Evolutionary conservation across 30 jellyfish, hydroid and myxozoan species (phyloP).

Genomic region (Aurelia sp.): DNA sequence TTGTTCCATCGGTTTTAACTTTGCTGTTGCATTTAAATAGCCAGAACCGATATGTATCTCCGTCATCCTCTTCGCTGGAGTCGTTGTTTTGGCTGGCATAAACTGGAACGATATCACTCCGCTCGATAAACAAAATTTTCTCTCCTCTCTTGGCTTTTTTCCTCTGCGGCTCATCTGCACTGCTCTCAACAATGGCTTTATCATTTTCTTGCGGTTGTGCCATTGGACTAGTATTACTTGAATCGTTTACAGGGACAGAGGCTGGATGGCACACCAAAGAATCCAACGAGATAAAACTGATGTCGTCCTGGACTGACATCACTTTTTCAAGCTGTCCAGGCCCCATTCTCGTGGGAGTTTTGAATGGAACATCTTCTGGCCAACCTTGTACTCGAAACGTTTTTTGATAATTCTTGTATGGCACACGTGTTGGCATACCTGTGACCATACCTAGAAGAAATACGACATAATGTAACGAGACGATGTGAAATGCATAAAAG

Average conservation of each 20-base stretch:
- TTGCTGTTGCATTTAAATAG: constrained; percentile 32
- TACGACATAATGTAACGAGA: background rate
- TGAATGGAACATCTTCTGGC: constrained; percentile 30
- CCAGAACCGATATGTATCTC: constrained; percentile 26
- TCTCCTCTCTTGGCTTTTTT: constrained; percentile 12
- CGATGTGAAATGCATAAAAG: background rate
- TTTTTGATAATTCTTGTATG: constrained; percentile 12
- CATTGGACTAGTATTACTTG: background rate
- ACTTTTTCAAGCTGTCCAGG: constrained; percentile 28
- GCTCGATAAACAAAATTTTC: background rate
- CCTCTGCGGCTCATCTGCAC: background rate
- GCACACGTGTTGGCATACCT: constrained; percentile 26
- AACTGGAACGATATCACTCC: constrained; percentile 36
- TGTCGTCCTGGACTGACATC: constrained; percentile 20
- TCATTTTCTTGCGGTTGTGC: background rate
- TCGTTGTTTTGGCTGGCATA: constrained; percentile 10
- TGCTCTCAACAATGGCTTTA: background rate
- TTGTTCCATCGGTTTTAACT: constrained; percentile 21
- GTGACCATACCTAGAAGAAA: background rate
- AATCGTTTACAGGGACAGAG: constrained; percentile 1
- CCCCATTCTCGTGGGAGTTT: constrained; percentile 49
- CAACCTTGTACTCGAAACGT: constrained; percentile 34
- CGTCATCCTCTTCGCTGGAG: constrained; percentile 20
- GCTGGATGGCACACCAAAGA: constrained; percentile 34
- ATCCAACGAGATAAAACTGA: constrained; percentile 7